phyloP scores from a whole-genome alignment of 2,113 vertebrate species.

The Phocoena sinus region DNA sequence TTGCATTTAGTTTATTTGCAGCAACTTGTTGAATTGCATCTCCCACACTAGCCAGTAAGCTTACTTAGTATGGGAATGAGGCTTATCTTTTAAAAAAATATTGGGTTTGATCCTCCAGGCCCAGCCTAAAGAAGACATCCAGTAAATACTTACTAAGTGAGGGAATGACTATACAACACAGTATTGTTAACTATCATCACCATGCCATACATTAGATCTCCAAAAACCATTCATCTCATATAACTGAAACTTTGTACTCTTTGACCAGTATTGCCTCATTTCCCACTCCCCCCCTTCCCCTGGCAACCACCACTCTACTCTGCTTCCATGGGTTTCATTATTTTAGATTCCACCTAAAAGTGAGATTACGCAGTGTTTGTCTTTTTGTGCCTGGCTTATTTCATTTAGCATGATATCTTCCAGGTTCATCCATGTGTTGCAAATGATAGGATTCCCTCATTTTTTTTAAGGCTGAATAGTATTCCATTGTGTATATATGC shows the following conservation, averaged over 20 bases:
- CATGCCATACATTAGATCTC: neutral
- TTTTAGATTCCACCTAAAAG: neutral
- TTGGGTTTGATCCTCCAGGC: neutral
- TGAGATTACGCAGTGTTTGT: neutral
- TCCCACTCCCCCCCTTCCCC: neutral
- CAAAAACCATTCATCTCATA: neutral
- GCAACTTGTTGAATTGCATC: neutral
- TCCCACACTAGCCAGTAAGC: neutral
- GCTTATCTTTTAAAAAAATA: neutral
- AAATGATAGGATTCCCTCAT: neutral
- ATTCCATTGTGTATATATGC: neutral
- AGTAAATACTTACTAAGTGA: neutral
- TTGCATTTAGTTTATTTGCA: neutral
- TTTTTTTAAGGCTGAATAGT: neutral
- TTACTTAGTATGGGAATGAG: neutral
- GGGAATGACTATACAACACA: neutral
- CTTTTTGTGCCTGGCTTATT: neutral
- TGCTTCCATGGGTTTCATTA: neutral
- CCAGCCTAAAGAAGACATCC: neutral
- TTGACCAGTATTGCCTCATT: neutral
- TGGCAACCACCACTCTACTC: neutral
- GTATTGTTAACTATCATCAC: neutral
- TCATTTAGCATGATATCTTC: neutral
- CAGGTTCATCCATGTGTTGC: neutral
- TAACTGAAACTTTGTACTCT: neutral